phyloP scores from a whole-genome alignment of 2,113 vertebrate genomes.

The Daphoenositta chrysoptera region DNA sequence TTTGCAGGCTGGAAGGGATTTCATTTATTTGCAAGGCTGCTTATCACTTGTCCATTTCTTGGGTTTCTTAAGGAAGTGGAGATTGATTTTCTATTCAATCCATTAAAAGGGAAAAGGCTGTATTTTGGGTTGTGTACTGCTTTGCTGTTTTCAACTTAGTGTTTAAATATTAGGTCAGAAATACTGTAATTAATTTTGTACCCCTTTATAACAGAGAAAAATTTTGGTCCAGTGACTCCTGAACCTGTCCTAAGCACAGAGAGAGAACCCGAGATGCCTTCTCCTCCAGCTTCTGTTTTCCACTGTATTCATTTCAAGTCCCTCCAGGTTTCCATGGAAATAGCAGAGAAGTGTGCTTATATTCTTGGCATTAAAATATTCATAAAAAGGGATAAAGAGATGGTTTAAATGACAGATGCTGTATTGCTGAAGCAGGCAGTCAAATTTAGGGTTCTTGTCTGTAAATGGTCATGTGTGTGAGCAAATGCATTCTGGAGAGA shows the following conservation, averaged over 20 bases:
- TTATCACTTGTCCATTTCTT: neutral
- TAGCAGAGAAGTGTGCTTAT: constrained; percentile 29
- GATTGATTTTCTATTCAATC: neutral
- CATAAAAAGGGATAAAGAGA: constrained; percentile 32
- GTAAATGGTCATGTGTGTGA: neutral
- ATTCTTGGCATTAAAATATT: constrained; percentile 66
- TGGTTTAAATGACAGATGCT: constrained; percentile 50
- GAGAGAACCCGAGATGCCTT: neutral
- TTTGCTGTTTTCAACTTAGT: neutral
- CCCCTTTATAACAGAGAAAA: neutral
- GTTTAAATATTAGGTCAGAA: neutral
- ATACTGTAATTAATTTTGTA: neutral
- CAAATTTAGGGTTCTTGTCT: neutral
- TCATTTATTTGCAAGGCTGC: neutral
- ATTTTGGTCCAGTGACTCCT: neutral
- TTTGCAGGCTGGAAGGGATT: neutral
- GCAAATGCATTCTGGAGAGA: neutral
- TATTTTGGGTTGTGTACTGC: neutral
- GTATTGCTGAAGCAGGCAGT: constrained; percentile 24
- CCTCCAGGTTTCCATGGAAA: constrained; percentile 68
- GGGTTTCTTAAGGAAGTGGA: neutral
- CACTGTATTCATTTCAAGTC: constrained; percentile 30
- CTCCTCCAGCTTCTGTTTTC: constrained; percentile 23
- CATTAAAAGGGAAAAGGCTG: neutral
- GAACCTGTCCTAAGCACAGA: neutral